Base-by-base conservation (phyloP, 1,140 invertebrate species). In the Caenorhabditis remanei region DNA sequence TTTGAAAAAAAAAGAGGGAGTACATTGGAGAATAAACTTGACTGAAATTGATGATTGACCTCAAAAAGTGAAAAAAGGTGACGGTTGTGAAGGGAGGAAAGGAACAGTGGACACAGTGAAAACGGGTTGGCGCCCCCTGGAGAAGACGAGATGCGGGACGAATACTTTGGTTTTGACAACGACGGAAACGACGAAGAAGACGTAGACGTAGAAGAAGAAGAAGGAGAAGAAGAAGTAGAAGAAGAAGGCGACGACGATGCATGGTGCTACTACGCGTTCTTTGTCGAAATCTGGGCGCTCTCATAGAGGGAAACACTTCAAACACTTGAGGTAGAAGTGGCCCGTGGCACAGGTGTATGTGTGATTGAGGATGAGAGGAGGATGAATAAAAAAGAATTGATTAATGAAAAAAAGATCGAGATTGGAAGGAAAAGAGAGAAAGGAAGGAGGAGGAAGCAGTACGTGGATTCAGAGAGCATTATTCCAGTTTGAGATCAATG, bases 101-200 rank as follows among this genome's bases (percentile, higher is more conserved):
- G 71, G 40, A 46, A 46, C 21, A 71, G 67, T 71, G 67, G 41
- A 21, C 46, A 41, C 46, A 71, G 14, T 53, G 24, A 79, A 79
- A 79, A 79, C 71, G 71, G 71, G 71, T 79, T 79, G 71, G 71
- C 71, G 71, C 71, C 71, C 71, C 71, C 71, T 46, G 71, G 71
- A 79, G 71, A 79, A 79, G 46, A 50, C 71, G 71, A 79, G 71
- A 79, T 79, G 71, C 71, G 71, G 71, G 71, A 79, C 46, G 71
- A 79, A 79, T 79, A 79, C 53, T 71, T 71, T 71, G 65, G 65
- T 71, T 71, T 71, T 71, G 65, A 71, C 65, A 46, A 71, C 65
- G 40, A 71, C 65, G 71, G 46, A 79, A 50, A 79, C 32, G 43
- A 50, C 43, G 71, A 79, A 50, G 71, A 53, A n/a, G 71, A 79